phyloP scores from a whole-genome alignment of 1,140 invertebrate species.

The Anoplolepis gracilipes region DNA sequence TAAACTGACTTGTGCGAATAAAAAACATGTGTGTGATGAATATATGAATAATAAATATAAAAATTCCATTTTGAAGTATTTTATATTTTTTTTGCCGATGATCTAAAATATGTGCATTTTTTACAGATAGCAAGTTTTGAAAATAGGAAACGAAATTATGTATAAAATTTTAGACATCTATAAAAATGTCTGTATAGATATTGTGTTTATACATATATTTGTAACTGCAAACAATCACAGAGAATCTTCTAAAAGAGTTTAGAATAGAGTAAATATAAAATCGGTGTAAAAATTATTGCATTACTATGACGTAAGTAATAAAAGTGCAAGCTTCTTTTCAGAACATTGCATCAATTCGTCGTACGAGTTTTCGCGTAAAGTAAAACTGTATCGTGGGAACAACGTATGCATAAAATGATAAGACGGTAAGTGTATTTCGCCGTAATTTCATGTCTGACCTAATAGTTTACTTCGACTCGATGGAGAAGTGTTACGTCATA shows the following conservation, averaged over 20 bases:
- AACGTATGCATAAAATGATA: conserved; percentile 58
- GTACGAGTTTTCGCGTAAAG: neutral
- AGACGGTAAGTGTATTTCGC: conserved; percentile 31
- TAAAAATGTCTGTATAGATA: neutral
- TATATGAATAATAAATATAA: conserved; percentile 54
- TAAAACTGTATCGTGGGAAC: conserved; percentile 26
- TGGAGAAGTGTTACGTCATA: conserved; percentile 62
- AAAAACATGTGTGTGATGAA: conserved; percentile 30
- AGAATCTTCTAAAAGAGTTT: no score
- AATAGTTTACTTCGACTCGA: conserved; percentile 58
- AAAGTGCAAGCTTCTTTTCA: no score
- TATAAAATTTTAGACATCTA: conserved; percentile 37
- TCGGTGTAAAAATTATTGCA: neutral
- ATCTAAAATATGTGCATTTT: conserved; percentile 51
- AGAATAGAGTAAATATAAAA: neutral
- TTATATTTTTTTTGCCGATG: conserved; percentile 39
- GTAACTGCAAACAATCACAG: conserved; percentile 23
- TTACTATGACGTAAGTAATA: neutral
- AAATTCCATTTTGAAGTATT: conserved; percentile 41
- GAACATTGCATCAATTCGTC: conserved; percentile 38
- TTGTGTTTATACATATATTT: neutral
- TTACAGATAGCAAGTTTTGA: conserved; percentile 45
- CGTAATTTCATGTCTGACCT: conserved; percentile 41
- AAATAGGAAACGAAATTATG: conserved; percentile 37
- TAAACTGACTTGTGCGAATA: conserved; percentile 48